Conservation (phyloP, 2,797 vertebrate genomes). For the Lepus townsendii region DNA sequence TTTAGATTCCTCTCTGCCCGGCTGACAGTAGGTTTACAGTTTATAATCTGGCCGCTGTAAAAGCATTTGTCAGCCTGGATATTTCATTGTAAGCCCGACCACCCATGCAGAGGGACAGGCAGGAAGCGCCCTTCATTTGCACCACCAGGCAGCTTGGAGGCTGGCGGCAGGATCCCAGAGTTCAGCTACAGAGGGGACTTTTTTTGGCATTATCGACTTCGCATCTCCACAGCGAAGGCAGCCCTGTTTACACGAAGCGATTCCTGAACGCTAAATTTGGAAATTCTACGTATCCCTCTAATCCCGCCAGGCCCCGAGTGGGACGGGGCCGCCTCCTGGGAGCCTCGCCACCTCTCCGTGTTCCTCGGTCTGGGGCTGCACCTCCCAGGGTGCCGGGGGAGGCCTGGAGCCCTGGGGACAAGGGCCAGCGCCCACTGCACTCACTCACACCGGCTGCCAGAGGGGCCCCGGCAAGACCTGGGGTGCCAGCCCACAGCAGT, state of each 20-base stretch:
- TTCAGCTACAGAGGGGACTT: conserved; percentile 89
- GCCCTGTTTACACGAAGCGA: conserved; percentile 93
- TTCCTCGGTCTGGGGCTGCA: conserved; percentile 35
- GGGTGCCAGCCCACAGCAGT: neutral
- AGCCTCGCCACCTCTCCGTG: conserved; percentile 73
- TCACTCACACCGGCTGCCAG: conserved; percentile 10
- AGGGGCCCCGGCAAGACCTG: neutral
- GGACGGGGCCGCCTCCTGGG: conserved; percentile 82
- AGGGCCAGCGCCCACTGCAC: neutral
- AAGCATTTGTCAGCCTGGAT: conserved; percentile 96
- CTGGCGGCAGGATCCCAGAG: conserved; percentile 91
- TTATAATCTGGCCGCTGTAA: conserved; percentile 95
- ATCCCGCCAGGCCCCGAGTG: conserved; percentile 81
- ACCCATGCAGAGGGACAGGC: conserved; percentile 94
- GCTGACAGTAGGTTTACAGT: conserved; percentile 96
- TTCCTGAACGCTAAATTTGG: conserved; percentile 93
- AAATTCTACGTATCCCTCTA: conserved; percentile 88
- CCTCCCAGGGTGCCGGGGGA: conserved; percentile 74
- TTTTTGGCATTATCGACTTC: conserved; percentile 89
- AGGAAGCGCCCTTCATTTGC: conserved; percentile 90
- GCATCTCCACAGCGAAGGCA: conserved; percentile 89
- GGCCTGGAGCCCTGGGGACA: conserved; percentile 21
- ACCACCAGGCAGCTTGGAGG: conserved; percentile 87
- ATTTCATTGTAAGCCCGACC: conserved; percentile 94
- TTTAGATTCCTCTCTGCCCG: conserved; percentile 90